phyloP scores from a whole-genome alignment of 2,888 invertebrate species.

The Netelia fuscicornis region DNA sequence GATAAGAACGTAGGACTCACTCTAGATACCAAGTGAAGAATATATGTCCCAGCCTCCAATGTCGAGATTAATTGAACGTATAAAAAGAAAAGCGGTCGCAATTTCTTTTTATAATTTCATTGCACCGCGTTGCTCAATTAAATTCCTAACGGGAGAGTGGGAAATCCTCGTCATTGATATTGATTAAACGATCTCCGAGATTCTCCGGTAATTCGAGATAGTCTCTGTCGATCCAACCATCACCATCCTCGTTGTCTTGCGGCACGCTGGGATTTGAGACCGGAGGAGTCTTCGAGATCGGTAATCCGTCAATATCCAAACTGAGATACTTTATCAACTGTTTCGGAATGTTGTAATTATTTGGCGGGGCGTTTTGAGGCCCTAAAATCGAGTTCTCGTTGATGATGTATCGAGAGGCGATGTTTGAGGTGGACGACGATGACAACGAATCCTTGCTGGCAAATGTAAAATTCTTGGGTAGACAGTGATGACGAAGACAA shows the following conservation, averaged over 20 bases:
- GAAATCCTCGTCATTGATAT: not conserved
- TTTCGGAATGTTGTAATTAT: constrained; percentile 84
- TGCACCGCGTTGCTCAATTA: constrained; percentile 13
- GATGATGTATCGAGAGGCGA: not conserved
- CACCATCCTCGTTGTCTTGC: constrained; percentile 84
- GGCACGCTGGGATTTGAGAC: constrained; percentile 86
- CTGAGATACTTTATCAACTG: constrained; percentile 88
- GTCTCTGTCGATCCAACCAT: constrained; percentile 89
- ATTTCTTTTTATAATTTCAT: constrained; percentile 15
- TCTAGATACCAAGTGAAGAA: not conserved
- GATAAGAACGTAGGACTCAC: constrained; percentile 24
- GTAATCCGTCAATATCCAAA: constrained; percentile 87
- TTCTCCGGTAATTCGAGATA: constrained; percentile 87
- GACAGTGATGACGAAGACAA: constrained; percentile 91
- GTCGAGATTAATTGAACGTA: not conserved
- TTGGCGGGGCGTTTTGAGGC: constrained; percentile 88
- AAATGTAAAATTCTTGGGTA: constrained; percentile 86
- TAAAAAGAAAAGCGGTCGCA: constrained; percentile 31
- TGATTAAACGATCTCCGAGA: not conserved
- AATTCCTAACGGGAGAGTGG: not conserved
- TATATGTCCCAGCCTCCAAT: not conserved
- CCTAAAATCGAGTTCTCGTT: constrained; percentile 87
- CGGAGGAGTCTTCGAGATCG: constrained; percentile 87
- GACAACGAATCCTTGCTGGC: constrained; percentile 74
- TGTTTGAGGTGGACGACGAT: constrained; percentile 75